A percentile compares a stretch with the other conserved stretches of the same genome.
Conservation (phyloP, 2,888 invertebrate species). For the Alentia gelatinosa region DNA sequence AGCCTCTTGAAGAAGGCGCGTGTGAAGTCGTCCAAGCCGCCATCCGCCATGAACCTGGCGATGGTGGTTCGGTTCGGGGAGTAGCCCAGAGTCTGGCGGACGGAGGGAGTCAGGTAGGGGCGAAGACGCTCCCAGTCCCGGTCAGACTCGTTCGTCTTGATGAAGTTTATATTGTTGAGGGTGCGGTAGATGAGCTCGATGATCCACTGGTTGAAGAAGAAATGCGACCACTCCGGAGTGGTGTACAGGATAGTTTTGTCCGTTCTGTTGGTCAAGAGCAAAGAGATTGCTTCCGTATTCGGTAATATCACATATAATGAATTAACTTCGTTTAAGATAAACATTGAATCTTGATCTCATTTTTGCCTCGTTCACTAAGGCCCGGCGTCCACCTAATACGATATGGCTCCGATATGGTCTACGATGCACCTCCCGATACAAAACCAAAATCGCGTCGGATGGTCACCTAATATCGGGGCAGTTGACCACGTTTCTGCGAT, state of each 20-base stretch:
- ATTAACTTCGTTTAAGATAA: too few species aligned
- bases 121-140: not conserved
- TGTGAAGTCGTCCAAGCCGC: not conserved
- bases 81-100: not conserved
- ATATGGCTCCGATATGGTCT: too few species aligned
- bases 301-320: too few species aligned
- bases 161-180: not conserved
- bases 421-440: too few species aligned
- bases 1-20: not conserved
- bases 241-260: not conserved
- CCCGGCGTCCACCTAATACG: too few species aligned
- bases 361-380: too few species aligned
- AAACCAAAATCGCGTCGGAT: too few species aligned
- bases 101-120: not conserved
- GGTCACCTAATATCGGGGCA: too few species aligned
- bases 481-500: too few species aligned
- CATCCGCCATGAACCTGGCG: not conserved
- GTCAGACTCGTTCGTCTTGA: not conserved
- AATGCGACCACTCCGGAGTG: not conserved
- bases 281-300: too few species aligned
- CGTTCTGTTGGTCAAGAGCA: not conserved
- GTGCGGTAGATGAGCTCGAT: slow-evolving; percentile 20
- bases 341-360: too few species aligned
- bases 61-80: not conserved
- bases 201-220: slow-evolving; percentile 9